Percentiles rank a stretch among this genome's conserved stretches.
These are phyloP conservation scores for Rhagophthalmus giganteus DNA, from an alignment of 2,888 invertebrate species.

Conservation along the genomic window DNA sequence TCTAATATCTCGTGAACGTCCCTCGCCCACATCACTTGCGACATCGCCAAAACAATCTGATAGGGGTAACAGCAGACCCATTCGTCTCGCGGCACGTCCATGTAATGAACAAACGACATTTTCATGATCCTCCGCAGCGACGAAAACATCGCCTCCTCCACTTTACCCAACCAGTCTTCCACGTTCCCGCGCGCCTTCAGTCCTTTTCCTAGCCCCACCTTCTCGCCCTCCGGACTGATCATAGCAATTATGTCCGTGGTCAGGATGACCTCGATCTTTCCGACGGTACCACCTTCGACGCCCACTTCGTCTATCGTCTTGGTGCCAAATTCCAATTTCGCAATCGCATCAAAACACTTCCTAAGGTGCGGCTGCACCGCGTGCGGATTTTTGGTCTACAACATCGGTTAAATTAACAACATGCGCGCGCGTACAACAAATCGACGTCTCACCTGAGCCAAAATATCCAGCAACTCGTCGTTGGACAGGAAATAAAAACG, in stretches of 20 bases:
- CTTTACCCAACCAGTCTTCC: conserved; percentile 90
- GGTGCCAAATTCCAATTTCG: conserved; percentile 75
- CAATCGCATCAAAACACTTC: conserved; percentile 87
- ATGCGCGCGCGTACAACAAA: too few relatives aligned
- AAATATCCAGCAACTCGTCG: conserved; percentile 85
- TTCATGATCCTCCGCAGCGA: conserved; percentile 79
- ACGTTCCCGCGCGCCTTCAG: conserved; percentile 87
- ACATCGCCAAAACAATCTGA: conserved; percentile 81
- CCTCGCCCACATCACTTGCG: conserved; percentile 88
- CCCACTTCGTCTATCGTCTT: conserved; percentile 60
- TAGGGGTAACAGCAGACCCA: conserved; percentile 78
- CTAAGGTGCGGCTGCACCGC: conserved; percentile 88
- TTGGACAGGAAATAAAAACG: conserved; percentile 89
- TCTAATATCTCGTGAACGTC: conserved; percentile 77
- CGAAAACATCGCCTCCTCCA: conserved; percentile 86
- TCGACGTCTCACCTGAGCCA: conserved; percentile 84
- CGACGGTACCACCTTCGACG: conserved; percentile 56
- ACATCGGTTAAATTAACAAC: conserved; percentile 1
- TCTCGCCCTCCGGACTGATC: conserved; percentile 88
- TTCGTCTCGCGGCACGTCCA: conserved; percentile 63
- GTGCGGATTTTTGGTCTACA: conserved; percentile 78
- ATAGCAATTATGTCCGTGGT: conserved; percentile 87
- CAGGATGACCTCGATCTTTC: conserved; percentile 54
- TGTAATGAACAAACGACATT: conserved; percentile 69
- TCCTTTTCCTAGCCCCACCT: conserved; percentile 77